Evolutionary conservation across 1,140 invertebrate species (phyloP), one percentile per base, ranked within the genome.

Genomic region (Caenorhabditis latens): DNA sequence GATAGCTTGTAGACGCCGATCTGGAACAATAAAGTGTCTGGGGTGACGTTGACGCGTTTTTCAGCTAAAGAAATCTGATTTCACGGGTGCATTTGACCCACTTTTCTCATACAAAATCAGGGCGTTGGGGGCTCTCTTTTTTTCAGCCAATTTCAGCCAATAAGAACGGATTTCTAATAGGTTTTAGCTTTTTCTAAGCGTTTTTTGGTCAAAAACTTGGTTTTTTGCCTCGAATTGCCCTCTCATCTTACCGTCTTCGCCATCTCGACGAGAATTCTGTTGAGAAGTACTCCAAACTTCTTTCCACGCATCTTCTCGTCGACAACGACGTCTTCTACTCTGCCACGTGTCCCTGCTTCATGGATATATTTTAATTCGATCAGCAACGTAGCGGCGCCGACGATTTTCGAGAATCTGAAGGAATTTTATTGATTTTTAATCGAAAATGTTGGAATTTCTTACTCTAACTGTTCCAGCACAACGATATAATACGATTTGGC

Each of bases 321-420:
- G 0, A 99, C 96, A 4, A 99, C 97, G 2, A 99, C 97, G 94
- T 99, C 98, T 94, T 99, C 97, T 89, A 99, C 94, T 75, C 96
- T 94, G 24, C 96, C 97, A 92, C 96, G 95, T 93, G 95, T 91
- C 19, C 95, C 95, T 93, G 94, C 95, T 91, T 95, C 95, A 90
- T 96, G 96, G 91, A 99, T 97, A 93, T 99, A 99, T 90, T 96
- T 95, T 91, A 96, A 95, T 90, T 99, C 98, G 0, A 96, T 94
- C n/a, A 96, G 94, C 92, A 99, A 95, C 3, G 97, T 96, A 86
- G 97, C 96, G 86, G 96, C 95, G 50, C 95, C 96, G 89, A 99
- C 96, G 43, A 99, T 94, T 93, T 95, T 95, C 40, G 94, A 94
- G 82, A 94, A 95, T 58, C 95, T 94, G 46, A 43, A 90, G 63